phyloP scores from a whole-genome alignment of 1,140 invertebrate genomes.

The Drosophila kurseongensis region DNA sequence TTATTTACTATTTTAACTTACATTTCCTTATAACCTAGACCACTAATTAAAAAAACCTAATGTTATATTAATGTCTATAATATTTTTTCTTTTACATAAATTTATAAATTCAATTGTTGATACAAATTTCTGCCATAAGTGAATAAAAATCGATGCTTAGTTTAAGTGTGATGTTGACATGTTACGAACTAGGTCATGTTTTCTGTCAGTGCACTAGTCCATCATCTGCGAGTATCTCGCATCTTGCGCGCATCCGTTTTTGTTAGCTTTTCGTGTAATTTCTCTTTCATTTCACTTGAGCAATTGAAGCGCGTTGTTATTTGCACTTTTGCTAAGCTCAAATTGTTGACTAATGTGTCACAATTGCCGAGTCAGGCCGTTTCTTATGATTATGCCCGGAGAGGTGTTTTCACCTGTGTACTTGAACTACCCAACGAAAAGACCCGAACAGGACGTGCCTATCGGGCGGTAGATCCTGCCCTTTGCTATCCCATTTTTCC shows the following conservation, averaged over 20 bases:
- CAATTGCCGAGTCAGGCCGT: slow-evolving; percentile 77
- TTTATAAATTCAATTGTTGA: no score
- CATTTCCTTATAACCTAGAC: no score
- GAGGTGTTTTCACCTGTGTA: slow-evolving; percentile 55
- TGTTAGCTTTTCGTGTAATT: slow-evolving; percentile 80
- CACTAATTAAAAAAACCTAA: no score
- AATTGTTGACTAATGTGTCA: slow-evolving; percentile 84
- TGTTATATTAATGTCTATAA: no score
- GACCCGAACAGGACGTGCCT: slow-evolving; percentile 57
- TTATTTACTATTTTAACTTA: no score
- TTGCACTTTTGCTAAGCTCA: slow-evolving; percentile 83
- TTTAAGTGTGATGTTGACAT: not conserved
- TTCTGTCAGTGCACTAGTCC: slow-evolving; percentile 16
- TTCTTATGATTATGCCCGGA: slow-evolving; percentile 38
- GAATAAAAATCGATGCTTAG: no score
- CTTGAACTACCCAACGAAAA: slow-evolving; percentile 3
- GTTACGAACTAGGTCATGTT: not conserved
- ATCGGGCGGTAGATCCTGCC: slow-evolving; percentile 13
- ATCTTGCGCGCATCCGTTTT: slow-evolving; percentile 72
- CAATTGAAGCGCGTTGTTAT: slow-evolving; percentile 81
- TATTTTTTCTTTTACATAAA: no score
- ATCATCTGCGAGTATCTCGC: slow-evolving; percentile 42
- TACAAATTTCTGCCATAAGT: no score
- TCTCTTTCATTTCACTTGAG: slow-evolving; percentile 84
- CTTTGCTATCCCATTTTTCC: slow-evolving; percentile 4